Base-by-base conservation (phyloP, 2,113 vertebrate species). In the Ageneiosus marmoratus region DNA sequence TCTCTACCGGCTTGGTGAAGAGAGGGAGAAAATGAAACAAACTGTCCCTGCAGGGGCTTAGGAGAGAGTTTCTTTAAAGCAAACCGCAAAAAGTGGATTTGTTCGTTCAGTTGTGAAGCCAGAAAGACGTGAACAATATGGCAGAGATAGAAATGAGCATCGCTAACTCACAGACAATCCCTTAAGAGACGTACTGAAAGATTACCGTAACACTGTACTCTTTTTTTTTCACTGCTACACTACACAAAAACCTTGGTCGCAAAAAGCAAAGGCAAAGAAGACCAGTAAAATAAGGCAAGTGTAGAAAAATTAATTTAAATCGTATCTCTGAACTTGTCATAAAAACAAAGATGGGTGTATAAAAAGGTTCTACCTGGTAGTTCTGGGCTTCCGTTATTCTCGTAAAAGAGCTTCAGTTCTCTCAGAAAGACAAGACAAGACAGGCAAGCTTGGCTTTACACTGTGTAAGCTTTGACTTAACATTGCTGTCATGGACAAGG, bases 1-100 rank as follows among this genome's bases (percentile, higher is more conserved):
- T 27, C 51, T 16, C n/a, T 41, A 55, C 82, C 53, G 46, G 75
- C 82, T 27, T 27, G 41, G 82, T 20, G 62, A 83, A 27, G 76
- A n/a, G 82, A 76, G 7, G 56, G 56, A 72, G 63, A 72, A 72
- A 77, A 83, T 78, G 50, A 77, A 77, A 70, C 62, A 77, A 83
- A 51, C 41, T 41, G 48, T 67, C 73, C 75, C 82, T 24, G 56
- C 63, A 76, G 82, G 82, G 50, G 2, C 51, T 44, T 24, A 55
- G 16, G n/a, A 56, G 13, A 65, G 63, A 27, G 16, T n/a, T 69
- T 70, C 76, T 18, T 58, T 48, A 56, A 77, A 69, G 37, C 34
- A 69, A 83, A 80, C 8, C n/a, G 51, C 18, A 84, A 72, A 84
- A 72, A 48, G 65, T 70, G 74, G 62, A 58, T 37, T 53, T 12